Conservation (phyloP, 2,113 vertebrate species). For the Catharus fuscescens region DNA sequence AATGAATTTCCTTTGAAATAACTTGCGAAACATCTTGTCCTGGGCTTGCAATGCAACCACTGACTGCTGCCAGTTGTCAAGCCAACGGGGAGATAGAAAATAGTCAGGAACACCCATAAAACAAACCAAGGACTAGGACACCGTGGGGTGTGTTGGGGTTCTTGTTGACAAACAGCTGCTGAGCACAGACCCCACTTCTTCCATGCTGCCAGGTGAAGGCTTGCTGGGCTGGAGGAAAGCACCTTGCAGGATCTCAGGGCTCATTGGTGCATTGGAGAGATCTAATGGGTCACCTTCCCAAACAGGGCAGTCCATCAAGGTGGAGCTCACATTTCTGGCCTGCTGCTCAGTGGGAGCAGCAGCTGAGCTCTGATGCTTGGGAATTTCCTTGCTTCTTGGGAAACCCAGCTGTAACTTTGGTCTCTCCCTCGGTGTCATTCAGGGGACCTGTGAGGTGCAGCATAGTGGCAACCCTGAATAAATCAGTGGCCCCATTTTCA, state of each 20-base stretch:
- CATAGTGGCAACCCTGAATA: not conserved
- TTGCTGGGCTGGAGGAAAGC: not conserved
- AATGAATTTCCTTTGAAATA: slow-evolving; percentile 39
- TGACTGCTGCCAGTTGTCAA: slow-evolving; percentile 20
- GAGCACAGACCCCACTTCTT: not conserved
- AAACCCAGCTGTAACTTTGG: not conserved
- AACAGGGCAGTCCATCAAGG: not conserved
- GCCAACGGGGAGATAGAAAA: not conserved
- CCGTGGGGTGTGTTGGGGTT: rapidly evolving
- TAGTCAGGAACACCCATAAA: not conserved
- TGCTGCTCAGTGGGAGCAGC: not conserved
- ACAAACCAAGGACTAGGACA: not conserved
- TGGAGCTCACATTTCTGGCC: not conserved
- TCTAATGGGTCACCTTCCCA: not conserved
- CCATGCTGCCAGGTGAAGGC: not conserved
- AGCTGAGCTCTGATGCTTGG: not conserved
- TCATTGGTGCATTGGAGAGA: not conserved
- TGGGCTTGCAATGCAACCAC: not conserved
- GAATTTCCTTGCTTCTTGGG: not conserved
- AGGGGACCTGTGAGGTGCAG: not conserved
- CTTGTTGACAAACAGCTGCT: not conserved
- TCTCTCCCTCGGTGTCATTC: not conserved
- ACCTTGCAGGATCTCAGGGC: not conserved
- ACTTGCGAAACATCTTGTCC: slow-evolving; percentile 32
- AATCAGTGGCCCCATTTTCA: not conserved